Conservation (phyloP, 2,113 vertebrate species). For the Saimiri boliviensis region DNA sequence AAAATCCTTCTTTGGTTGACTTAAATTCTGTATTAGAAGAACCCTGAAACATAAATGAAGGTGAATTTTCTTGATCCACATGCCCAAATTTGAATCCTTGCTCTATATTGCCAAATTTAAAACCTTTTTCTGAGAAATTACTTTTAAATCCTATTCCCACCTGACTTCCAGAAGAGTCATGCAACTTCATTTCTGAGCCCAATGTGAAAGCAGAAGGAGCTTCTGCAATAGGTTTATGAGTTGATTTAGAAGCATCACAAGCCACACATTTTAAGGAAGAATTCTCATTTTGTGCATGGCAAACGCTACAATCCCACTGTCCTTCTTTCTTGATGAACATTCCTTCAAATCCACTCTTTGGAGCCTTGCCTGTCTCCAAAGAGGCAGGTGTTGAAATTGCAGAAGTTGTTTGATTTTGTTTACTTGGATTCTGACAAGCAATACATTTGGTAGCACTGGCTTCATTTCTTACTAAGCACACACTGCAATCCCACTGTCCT, state of each 20-base stretch:
- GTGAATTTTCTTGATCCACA: constrained; percentile 82
- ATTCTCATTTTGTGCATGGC: constrained; percentile 86
- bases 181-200: constrained; percentile 82
- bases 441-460: constrained; percentile 82
- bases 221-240: constrained; percentile 76
- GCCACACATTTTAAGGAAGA: constrained; percentile 84
- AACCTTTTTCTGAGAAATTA: constrained; percentile 83
- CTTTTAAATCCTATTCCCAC: constrained; percentile 85
- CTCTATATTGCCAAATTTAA: constrained; percentile 90
- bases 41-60: constrained; percentile 86
- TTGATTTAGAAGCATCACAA: constrained; percentile 87
- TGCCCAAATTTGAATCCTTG: constrained; percentile 91
- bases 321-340: constrained; percentile 89
- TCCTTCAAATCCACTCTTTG: constrained; percentile 82
- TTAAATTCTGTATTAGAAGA: constrained; percentile 81
- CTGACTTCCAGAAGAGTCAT: constrained; percentile 81
- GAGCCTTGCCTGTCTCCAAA: constrained; percentile 68
- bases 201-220: constrained; percentile 82
- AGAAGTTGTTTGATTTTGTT: constrained; percentile 54
- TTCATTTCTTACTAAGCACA: constrained; percentile 88
- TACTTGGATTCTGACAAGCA: constrained; percentile 83
- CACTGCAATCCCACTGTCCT: constrained; percentile 90
- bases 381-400: constrained; percentile 2
- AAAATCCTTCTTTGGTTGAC: constrained; percentile 86
- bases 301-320: constrained; percentile 90